These are phyloP conservation scores for Thamnaconus septentrionalis DNA, from an alignment of 2,113 vertebrate genomes.

Conservation along the genomic window DNA sequence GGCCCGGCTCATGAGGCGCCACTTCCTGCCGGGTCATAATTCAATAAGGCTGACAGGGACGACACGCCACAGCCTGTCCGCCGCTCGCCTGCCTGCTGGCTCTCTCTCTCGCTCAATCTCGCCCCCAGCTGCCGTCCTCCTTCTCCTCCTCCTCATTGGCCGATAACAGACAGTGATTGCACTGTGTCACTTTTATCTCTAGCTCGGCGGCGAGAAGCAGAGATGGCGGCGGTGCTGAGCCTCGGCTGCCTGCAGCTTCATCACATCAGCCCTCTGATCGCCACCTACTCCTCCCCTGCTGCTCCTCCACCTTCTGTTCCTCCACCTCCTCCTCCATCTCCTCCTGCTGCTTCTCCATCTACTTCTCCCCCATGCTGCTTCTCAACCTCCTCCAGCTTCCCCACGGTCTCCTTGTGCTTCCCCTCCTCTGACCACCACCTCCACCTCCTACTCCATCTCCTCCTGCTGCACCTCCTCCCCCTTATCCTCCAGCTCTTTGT, in stretches of 20 bases:
- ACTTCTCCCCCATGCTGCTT: no score
- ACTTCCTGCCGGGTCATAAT: conserved; percentile 63
- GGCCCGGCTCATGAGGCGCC: conserved; percentile 37
- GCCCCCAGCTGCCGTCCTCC: conserved; percentile 12
- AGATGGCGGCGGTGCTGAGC: not conserved
- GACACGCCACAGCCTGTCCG: conserved; percentile 52
- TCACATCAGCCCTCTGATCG: conserved; percentile 52
- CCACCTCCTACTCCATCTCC: no score
- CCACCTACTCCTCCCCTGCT: conserved; percentile 1
- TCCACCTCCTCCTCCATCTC: no score
- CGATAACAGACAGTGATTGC: conserved; percentile 70
- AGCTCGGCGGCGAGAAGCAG: conserved; percentile 23
- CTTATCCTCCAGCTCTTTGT: no score
- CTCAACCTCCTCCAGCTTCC: no score
- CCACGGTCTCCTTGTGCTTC: no score
- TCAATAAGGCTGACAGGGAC: conserved; percentile 64
- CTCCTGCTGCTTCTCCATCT: no score
- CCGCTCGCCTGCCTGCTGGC: not conserved
- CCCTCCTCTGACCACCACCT: no score
- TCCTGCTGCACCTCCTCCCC: no score
- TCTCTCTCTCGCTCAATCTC: no score
- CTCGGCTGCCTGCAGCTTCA: conserved; percentile 45
- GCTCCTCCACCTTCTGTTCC: not conserved
- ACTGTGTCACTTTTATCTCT: conserved; percentile 65
- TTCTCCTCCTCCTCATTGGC: conserved; percentile 57